phyloP scores from a whole-genome alignment of 1,140 invertebrate species.

The Cephus cinctus region DNA sequence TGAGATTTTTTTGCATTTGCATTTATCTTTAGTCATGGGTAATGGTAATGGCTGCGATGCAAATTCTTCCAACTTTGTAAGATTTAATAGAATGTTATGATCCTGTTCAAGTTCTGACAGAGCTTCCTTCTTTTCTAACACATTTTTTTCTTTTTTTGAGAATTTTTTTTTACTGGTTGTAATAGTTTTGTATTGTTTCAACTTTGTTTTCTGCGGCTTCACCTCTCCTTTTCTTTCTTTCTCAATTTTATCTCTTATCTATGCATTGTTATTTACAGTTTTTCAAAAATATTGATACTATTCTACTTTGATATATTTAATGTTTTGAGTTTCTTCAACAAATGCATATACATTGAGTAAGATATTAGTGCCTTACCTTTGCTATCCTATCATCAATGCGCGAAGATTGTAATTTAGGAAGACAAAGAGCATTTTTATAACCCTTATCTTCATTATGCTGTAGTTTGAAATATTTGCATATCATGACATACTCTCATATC shows the following conservation, averaged over 20 bases:
- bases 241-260: not conserved
- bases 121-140: not conserved
- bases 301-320: not conserved
- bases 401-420: not conserved
- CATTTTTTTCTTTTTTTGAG: no score
- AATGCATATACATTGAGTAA: not conserved
- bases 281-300: not conserved
- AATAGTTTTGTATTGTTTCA: no score
- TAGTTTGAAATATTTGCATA: not conserved
- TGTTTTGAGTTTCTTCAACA: not conserved
- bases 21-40: constrained; percentile 4
- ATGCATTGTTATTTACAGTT: not conserved
- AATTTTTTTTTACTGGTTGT: no score
- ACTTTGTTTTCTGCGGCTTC: not conserved
- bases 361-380: no score
- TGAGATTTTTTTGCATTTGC: constrained; percentile 10
- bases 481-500: not conserved
- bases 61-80: no score
- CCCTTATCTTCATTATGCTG: not conserved
- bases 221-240: not conserved
- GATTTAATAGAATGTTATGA: not conserved
- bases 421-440: constrained; percentile 8
- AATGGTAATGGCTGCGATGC: not conserved
- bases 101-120: not conserved
- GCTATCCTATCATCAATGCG: not conserved